Conservation (phyloP, 2,113 vertebrate genomes). For the Ariopsis seemanni region DNA sequence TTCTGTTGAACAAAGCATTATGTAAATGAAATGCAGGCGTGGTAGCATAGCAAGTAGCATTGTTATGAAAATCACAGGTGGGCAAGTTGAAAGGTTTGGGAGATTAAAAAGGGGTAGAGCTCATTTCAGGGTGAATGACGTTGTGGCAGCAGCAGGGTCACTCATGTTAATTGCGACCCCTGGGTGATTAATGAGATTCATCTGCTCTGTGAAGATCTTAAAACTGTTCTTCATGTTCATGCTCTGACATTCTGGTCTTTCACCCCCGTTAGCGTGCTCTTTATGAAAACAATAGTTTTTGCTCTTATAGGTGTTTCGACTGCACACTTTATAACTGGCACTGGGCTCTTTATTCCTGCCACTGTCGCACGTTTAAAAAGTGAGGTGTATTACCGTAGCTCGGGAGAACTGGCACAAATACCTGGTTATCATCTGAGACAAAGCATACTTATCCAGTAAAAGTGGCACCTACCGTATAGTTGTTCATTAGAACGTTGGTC, state of each 20-base stretch:
- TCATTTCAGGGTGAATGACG: conserved; percentile 26
- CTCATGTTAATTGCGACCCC: conserved; percentile 51
- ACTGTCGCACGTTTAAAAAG: background rate
- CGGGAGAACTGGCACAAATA: background rate
- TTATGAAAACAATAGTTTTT: background rate
- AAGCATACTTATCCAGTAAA: background rate
- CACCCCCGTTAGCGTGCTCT: background rate
- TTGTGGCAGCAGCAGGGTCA: conserved; percentile 24
- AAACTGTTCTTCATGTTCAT: background rate
- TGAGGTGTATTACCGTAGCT: background rate
- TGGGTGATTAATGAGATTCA: conserved; percentile 51
- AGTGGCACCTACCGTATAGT: background rate
- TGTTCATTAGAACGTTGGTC: conserved; percentile 19
- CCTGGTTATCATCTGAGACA: background rate
- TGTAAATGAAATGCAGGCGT: background rate
- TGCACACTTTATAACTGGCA: no score
- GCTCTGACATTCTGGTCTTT: background rate
- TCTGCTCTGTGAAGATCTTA: conserved; percentile 37
- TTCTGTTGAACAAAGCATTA: background rate
- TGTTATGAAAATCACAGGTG: conserved; percentile 37
- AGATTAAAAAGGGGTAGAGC: conserved; percentile 36
- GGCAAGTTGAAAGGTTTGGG: conserved; percentile 36
- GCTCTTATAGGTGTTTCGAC: background rate
- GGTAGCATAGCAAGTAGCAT: conserved; percentile 5
- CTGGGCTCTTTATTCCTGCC: background rate